These are phyloP conservation scores for Buceros bicornis DNA, from an alignment of 2,797 vertebrate species.

Conservation along the genomic window DNA sequence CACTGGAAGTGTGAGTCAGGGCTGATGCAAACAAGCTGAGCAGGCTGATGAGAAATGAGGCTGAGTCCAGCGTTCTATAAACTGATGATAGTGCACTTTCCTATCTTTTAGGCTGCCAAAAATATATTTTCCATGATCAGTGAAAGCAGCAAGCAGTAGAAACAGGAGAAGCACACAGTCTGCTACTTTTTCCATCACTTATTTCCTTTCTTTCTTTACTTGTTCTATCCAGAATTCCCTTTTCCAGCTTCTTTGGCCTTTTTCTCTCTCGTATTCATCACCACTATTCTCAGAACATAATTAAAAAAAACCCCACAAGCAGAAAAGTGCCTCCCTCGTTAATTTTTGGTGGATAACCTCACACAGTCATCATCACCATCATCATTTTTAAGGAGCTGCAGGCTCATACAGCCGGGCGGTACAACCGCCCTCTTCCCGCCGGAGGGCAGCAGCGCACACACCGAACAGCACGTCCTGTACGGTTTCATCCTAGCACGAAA, in stretches of 20 bases:
- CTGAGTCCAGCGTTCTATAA: not conserved
- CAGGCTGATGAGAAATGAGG: not conserved
- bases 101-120: not conserved
- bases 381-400: not conserved
- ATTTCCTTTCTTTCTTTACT: not conserved
- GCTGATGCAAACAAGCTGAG: not conserved
- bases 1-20: conserved; percentile 18
- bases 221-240: not conserved
- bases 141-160: not conserved
- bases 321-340: rapidly evolving
- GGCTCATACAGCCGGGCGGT: rapidly evolving
- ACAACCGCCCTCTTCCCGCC: rapidly evolving
- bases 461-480: rapidly evolving
- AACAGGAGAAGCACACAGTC: not conserved
- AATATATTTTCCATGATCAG: not conserved
- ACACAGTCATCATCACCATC: not conserved
- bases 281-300: not conserved
- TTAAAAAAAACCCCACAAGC: not conserved
- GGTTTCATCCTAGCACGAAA: rapidly evolving
- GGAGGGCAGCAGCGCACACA: not conserved
- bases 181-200: not conserved
- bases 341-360: not conserved
- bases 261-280: not conserved
- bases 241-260: not conserved
- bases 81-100: not conserved